Percentiles rank a stretch among this genome's conserved stretches.
phyloP scores from a whole-genome alignment of 1,140 invertebrate species.

The Bemisia tabaci region DNA sequence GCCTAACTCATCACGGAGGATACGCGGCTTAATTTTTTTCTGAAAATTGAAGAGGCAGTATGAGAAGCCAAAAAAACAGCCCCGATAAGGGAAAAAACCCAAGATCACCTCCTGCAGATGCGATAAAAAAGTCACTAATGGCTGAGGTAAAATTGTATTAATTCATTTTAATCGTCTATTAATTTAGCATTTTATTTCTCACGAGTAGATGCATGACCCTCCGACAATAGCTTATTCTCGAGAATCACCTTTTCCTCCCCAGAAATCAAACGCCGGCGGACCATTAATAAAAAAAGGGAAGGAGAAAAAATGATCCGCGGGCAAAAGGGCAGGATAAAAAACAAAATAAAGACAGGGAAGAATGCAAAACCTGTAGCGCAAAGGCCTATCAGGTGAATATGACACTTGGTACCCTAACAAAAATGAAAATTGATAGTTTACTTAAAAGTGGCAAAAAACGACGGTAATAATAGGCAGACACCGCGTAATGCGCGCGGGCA shows the following conservation, averaged over 20 bases:
- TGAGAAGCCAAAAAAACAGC: too few relatives aligned
- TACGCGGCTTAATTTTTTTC: too few relatives aligned
- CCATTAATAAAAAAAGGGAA: conserved; percentile 1
- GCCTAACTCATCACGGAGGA: too few relatives aligned
- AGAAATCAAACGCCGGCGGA: background rate
- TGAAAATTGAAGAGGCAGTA: too few relatives aligned
- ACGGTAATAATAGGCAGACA: background rate
- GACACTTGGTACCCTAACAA: background rate
- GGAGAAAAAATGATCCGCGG: too few relatives aligned
- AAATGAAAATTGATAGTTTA: background rate
- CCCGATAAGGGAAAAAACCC: too few relatives aligned
- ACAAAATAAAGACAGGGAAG: background rate
- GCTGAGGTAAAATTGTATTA: background rate
- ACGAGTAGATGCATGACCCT: background rate
- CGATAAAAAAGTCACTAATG: background rate
- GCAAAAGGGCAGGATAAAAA: background rate
- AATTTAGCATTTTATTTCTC: background rate
- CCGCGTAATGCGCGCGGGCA: background rate
- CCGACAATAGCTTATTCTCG: background rate
- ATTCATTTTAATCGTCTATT: background rate
- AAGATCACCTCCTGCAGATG: background rate
- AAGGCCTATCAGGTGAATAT: background rate
- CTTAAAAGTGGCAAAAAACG: background rate
- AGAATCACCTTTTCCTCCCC: background rate
- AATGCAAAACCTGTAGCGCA: background rate